Percentiles rank a stretch among this genome's conserved stretches.
Evolutionary conservation across 2,888 invertebrate species (phyloP).

Genomic region (Elysia crispata): DNA sequence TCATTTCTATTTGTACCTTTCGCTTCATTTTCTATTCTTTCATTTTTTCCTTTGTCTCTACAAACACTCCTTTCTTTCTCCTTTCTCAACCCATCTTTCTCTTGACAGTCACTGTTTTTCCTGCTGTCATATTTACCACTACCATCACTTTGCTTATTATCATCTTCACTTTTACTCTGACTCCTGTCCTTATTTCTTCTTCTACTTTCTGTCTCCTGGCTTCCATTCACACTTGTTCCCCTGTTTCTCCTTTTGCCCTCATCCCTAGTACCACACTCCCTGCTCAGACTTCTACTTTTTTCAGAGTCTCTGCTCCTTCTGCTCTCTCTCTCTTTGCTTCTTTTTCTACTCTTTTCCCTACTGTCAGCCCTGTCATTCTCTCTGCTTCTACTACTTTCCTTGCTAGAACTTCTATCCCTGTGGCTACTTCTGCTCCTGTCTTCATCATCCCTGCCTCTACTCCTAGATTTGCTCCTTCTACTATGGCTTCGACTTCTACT

Average conservation of each 20-base stretch:
- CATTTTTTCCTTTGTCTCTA: background rate
- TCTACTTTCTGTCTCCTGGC: background rate
- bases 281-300: background rate
- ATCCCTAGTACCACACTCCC: background rate
- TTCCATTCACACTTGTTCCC: background rate
- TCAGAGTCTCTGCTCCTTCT: background rate
- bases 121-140: background rate
- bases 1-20: background rate
- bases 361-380: background rate
- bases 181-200: background rate
- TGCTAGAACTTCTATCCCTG: background rate
- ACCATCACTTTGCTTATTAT: background rate
- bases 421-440: constrained; percentile 11
- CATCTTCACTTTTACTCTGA: background rate
- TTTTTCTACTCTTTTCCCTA: background rate
- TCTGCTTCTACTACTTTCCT: background rate
- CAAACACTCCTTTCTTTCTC: constrained; percentile 3
- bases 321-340: background rate
- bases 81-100: background rate
- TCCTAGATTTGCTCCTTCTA: background rate
- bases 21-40: background rate
- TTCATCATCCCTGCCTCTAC: background rate
- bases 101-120: background rate
- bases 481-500: constrained; percentile 11
- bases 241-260: background rate